A percentile compares a stretch with the other conserved stretches of the same genome.
Conservation (phyloP, 2,888 invertebrate genomes). For the Nomada flava region DNA sequence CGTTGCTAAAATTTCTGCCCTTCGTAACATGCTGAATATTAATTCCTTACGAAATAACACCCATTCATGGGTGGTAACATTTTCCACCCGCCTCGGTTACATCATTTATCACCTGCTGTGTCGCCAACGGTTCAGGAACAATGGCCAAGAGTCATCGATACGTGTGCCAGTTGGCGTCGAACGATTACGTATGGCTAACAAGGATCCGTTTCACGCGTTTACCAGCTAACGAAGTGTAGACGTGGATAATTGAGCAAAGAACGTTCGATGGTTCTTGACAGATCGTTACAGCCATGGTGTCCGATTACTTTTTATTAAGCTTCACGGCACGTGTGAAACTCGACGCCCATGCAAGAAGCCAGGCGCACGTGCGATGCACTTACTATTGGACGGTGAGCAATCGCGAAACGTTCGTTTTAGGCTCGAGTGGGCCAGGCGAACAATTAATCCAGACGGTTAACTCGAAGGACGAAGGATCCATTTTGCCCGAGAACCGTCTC, state of each 20-base stretch:
- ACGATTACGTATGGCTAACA: conserved; percentile 44
- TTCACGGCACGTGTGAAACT: conserved; percentile 73
- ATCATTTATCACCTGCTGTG: too few relatives aligned
- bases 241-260: conserved; percentile 60
- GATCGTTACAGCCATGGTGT: conserved; percentile 64
- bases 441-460: conserved; percentile 38
- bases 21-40: not conserved
- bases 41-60: not conserved
- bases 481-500: conserved; percentile 10
- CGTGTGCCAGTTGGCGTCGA: conserved; percentile 55
- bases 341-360: conserved; percentile 56
- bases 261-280: conserved; percentile 31
- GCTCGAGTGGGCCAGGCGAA: conserved; percentile 30
- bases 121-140: too few relatives aligned
- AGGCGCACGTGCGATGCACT: conserved; percentile 38
- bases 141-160: conserved; percentile 41
- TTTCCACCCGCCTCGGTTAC: too few relatives aligned
- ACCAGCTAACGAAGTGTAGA: conserved; percentile 63
- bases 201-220: conserved; percentile 45
- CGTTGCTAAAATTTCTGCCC: too few relatives aligned
- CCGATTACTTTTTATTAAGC: conserved; percentile 70
- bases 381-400: conserved; percentile 4
- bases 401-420: conserved; percentile 35
- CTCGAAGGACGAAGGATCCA: conserved; percentile 36
- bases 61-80: too few relatives aligned